Evolutionary conservation across 2,888 invertebrate species (phyloP).

Genomic region (Anthrax anthrax): DNA sequence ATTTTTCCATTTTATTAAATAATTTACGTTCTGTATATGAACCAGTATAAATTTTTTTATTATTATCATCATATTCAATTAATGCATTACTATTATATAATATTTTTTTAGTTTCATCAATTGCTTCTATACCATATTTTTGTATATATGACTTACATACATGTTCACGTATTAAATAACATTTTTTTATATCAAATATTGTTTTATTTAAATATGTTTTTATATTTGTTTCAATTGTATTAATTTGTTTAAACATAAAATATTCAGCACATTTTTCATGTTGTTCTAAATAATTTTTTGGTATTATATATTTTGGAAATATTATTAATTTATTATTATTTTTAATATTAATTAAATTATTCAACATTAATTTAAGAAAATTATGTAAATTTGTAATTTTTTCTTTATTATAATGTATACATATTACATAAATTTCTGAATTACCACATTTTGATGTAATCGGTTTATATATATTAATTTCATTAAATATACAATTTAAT

Average conservation of each 20-base stretch:
- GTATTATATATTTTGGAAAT: slow-evolving; percentile 45
- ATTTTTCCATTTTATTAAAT: slow-evolving; percentile 35
- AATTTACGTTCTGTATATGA: slow-evolving; percentile 44
- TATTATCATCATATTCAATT: slow-evolving; percentile 36
- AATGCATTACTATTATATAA: slow-evolving; percentile 37
- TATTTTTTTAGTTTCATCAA: slow-evolving; percentile 38
- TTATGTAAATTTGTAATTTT: background rate
- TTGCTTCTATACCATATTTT: slow-evolving; percentile 41
- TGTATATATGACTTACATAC: slow-evolving; percentile 45
- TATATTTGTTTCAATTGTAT: slow-evolving; percentile 53
- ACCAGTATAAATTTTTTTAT: slow-evolving; percentile 38
- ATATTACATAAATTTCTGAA: slow-evolving; percentile 82
- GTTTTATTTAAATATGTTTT: slow-evolving; percentile 37
- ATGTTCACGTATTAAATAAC: slow-evolving; percentile 36
- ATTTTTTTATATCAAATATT: slow-evolving; percentile 17
- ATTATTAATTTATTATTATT: slow-evolving; percentile 34
- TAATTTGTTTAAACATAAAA: slow-evolving; percentile 52
- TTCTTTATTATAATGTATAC: slow-evolving; percentile 34
- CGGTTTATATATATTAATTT: slow-evolving; percentile 71
- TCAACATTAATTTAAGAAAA: slow-evolving; percentile 23
- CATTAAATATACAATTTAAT: slow-evolving; percentile 56
- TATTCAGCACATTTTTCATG: slow-evolving; percentile 47
- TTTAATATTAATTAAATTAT: no score
- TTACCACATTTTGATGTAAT: slow-evolving; percentile 89
- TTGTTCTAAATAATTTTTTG: slow-evolving; percentile 47